Percentiles rank a stretch among this genome's conserved stretches.
These are phyloP conservation scores for Channa argus DNA, from an alignment of 2,113 vertebrate species.

Conservation along the genomic window DNA sequence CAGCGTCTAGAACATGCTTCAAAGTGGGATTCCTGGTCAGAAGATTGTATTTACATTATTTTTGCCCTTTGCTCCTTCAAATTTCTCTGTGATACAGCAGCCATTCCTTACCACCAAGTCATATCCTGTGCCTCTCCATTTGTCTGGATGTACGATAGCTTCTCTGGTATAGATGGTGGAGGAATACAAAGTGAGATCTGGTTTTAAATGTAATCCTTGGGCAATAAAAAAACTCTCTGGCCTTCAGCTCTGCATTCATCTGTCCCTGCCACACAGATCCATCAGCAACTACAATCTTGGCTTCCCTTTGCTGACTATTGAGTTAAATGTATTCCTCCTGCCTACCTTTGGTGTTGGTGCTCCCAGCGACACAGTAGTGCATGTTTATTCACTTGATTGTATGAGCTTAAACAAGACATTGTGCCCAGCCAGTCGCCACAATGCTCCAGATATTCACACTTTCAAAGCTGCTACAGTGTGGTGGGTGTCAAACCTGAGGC, in stretches of 20 bases:
- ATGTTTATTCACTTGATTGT: slow-evolving; percentile 74
- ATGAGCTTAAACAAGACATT: slow-evolving; percentile 71
- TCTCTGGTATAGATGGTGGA: slow-evolving; percentile 73
- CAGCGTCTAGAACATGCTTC: slow-evolving; percentile 67
- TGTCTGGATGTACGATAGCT: slow-evolving; percentile 73
- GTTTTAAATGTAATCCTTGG: slow-evolving; percentile 82
- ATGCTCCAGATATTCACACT: slow-evolving; percentile 24
- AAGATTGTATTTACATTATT: slow-evolving; percentile 82
- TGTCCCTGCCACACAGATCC: slow-evolving; percentile 71
- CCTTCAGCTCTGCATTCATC: slow-evolving; percentile 78
- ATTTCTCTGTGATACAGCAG: slow-evolving; percentile 53
- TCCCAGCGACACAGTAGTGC: slow-evolving; percentile 54
- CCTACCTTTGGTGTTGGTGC: slow-evolving; percentile 47
- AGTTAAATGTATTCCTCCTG: slow-evolving; percentile 71
- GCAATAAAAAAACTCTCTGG: slow-evolving; percentile 77
- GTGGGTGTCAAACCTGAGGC: not conserved
- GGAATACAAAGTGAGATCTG: slow-evolving; percentile 80
- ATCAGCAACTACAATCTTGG: slow-evolving; percentile 72
- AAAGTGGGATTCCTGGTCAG: slow-evolving; percentile 64
- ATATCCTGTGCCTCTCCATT: slow-evolving; percentile 66
- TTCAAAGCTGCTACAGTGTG: slow-evolving; percentile 14
- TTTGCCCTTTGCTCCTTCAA: slow-evolving; percentile 73
- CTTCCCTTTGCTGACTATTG: slow-evolving; percentile 61
- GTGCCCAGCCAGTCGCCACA: slow-evolving; percentile 24
- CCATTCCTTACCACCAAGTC: slow-evolving; percentile 69